These are phyloP conservation scores for Metopia argyrocephala DNA, from an alignment of 2,888 invertebrate genomes.

Conservation along the genomic window DNA sequence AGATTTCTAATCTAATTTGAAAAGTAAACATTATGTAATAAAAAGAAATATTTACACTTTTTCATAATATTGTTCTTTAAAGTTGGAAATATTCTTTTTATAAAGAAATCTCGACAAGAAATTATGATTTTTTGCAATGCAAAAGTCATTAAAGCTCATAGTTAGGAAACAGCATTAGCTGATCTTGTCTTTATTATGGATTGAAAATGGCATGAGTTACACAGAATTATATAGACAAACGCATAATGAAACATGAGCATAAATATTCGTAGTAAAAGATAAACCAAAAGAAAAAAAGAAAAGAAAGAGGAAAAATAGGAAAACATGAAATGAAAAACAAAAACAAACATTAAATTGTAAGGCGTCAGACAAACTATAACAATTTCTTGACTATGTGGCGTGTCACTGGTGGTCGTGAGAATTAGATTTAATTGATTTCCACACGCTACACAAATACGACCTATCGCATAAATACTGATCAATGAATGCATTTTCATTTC, in stretches of 20 bases:
- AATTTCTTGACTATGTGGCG: slow-evolving; percentile 66
- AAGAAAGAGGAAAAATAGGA: slow-evolving; percentile 21
- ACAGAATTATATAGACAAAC: slow-evolving; percentile 57
- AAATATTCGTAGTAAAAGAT: slow-evolving; percentile 20
- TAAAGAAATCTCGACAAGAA: slow-evolving; percentile 38
- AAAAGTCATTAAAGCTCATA: slow-evolving; percentile 44
- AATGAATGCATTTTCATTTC: slow-evolving; percentile 23
- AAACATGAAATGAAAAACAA: neutral
- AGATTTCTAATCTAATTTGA: slow-evolving; percentile 24
- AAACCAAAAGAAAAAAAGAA: slow-evolving; percentile 25
- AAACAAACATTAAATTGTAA: slow-evolving; percentile 54
- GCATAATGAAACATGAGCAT: slow-evolving; percentile 39
- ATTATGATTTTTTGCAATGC: slow-evolving; percentile 61
- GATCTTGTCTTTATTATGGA: slow-evolving; percentile 66
- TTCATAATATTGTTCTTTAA: neutral
- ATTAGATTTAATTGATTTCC: slow-evolving; percentile 78
- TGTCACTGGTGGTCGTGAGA: slow-evolving; percentile 76
- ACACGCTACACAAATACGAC: slow-evolving; percentile 72
- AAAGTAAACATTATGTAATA: slow-evolving; percentile 54
- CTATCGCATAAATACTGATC: slow-evolving; percentile 63
- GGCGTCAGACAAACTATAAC: slow-evolving; percentile 56
- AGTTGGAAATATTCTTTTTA: slow-evolving; percentile 41
- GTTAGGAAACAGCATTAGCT: slow-evolving; percentile 36
- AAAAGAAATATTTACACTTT: slow-evolving; percentile 46
- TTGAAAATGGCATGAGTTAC: slow-evolving; percentile 58